These are phyloP conservation scores for Gastrophysa polygoni DNA, from an alignment of 2,888 invertebrate genomes.

Conservation along the genomic window DNA sequence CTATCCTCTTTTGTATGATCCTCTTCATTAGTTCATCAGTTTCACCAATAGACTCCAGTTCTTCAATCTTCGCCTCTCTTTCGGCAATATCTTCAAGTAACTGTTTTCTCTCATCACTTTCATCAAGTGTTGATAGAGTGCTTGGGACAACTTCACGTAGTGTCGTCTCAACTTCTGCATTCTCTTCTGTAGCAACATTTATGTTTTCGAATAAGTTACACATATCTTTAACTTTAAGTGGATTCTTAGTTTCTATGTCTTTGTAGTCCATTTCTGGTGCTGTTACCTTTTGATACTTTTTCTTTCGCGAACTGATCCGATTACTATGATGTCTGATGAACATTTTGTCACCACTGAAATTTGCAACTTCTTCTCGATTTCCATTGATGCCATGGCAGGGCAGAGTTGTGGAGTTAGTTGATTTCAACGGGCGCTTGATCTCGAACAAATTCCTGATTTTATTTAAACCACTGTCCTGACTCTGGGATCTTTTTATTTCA, in stretches of 20 bases:
- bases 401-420: constrained; percentile 15
- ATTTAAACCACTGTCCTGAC: background rate
- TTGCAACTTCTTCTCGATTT: constrained; percentile 15
- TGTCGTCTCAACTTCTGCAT: background rate
- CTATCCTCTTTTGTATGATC: background rate
- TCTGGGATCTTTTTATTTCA: constrained; percentile 26
- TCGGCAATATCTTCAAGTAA: background rate
- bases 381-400: constrained; percentile 6
- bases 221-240: constrained; percentile 11
- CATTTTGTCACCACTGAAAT: constrained; percentile 11
- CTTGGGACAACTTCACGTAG: background rate
- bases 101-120: background rate
- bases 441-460: constrained; percentile 24
- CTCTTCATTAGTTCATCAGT: background rate
- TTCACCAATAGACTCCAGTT: background rate
- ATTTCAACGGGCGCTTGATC: constrained; percentile 26
- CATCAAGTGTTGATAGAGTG: background rate
- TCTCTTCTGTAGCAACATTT: background rate
- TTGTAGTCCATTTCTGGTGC: background rate
- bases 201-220: background rate
- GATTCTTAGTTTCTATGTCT: background rate
- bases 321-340: constrained; percentile 16
- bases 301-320: constrained; percentile 16
- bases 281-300: constrained; percentile 10
- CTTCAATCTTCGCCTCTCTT: constrained; percentile 1